Percentiles rank a stretch among this genome's conserved stretches.
These are phyloP conservation scores for Arothron firmamentum DNA, from an alignment of 2,113 vertebrate genomes.

Conservation along the genomic window DNA sequence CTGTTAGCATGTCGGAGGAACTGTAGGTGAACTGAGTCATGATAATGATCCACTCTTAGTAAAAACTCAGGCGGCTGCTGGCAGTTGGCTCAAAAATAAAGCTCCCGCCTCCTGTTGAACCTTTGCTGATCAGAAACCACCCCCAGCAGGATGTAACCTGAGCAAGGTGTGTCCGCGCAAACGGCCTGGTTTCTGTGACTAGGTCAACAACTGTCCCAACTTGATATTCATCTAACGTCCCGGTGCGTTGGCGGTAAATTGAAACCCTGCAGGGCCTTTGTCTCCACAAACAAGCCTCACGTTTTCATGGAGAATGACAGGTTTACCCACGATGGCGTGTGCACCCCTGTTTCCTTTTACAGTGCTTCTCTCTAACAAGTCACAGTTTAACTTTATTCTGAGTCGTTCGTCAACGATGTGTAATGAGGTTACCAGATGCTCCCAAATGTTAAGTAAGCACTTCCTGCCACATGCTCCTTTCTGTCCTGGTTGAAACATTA, in stretches of 20 bases:
- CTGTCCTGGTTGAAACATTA: slow-evolving; percentile 42
- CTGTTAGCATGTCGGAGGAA: too few species aligned
- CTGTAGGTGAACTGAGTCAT: too few species aligned
- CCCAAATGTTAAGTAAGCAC: slow-evolving; percentile 36
- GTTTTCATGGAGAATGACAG: too few species aligned
- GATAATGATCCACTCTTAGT: not conserved
- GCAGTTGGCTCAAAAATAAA: not conserved
- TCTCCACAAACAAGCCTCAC: not conserved
- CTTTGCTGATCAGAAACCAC: slow-evolving; percentile 11
- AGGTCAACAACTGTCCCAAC: slow-evolving; percentile 31
- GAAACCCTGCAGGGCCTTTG: slow-evolving; percentile 21
- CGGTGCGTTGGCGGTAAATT: slow-evolving; percentile 6
- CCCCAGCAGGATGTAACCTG: slow-evolving; percentile 46
- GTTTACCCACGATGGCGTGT: not conserved
- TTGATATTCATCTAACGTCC: slow-evolving; percentile 25
- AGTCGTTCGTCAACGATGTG: slow-evolving; percentile 6
- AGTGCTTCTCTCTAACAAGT: slow-evolving; percentile 15
- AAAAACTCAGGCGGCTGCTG: not conserved
- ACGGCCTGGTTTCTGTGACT: slow-evolving; percentile 23
- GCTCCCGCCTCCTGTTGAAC: not conserved
- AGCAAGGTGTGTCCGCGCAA: slow-evolving; percentile 30
- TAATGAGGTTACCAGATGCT: slow-evolving; percentile 65
- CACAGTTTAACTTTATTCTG: slow-evolving; percentile 34
- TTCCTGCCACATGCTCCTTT: slow-evolving; percentile 43
- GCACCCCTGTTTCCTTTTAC: not conserved